These are phyloP conservation scores for Pachypanchax playfairii DNA, from an alignment of 2,113 vertebrate genomes.

Conservation along the genomic window DNA sequence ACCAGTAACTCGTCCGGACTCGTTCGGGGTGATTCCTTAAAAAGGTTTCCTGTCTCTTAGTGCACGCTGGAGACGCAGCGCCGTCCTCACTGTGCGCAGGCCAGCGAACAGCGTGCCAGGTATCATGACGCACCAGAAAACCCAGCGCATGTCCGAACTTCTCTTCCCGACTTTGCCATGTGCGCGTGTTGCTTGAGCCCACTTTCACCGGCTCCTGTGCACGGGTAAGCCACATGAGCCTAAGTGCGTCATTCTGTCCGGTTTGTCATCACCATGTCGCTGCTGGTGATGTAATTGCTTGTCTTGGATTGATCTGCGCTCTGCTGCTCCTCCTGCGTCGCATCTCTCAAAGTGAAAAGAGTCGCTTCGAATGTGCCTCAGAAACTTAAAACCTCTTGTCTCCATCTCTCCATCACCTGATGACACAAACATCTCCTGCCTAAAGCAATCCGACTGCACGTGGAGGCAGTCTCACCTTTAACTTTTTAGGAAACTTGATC, in stretches of 20 bases:
- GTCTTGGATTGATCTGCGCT: slow-evolving; percentile 38
- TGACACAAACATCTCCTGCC: no score
- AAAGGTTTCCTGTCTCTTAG: not conserved
- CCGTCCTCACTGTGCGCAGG: not conserved
- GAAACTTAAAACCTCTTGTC: slow-evolving; percentile 53
- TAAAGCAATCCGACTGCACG: no score
- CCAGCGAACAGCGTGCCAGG: slow-evolving; percentile 49
- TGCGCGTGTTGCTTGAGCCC: slow-evolving; percentile 15
- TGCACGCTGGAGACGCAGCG: not conserved
- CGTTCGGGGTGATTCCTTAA: not conserved
- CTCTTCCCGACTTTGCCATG: slow-evolving; percentile 11
- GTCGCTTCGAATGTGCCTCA: slow-evolving; percentile 8
- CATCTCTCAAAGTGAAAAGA: slow-evolving; percentile 19
- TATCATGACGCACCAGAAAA: slow-evolving; percentile 65
- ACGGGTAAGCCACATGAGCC: not conserved
- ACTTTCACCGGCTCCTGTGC: not conserved
- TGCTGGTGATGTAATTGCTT: slow-evolving; percentile 69
- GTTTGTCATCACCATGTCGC: slow-evolving; percentile 15
- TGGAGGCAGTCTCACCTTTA: no score
- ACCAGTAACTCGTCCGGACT: slow-evolving; percentile 38
- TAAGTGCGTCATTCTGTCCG: not conserved
- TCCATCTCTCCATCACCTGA: not conserved
- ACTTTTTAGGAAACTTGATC: slow-evolving; percentile 8
- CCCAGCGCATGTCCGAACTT: slow-evolving; percentile 31
- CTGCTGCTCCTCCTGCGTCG: slow-evolving; percentile 30